Evolutionary conservation across 2,113 vertebrate species (phyloP).

Genomic region (Empidonax traillii): DNA sequence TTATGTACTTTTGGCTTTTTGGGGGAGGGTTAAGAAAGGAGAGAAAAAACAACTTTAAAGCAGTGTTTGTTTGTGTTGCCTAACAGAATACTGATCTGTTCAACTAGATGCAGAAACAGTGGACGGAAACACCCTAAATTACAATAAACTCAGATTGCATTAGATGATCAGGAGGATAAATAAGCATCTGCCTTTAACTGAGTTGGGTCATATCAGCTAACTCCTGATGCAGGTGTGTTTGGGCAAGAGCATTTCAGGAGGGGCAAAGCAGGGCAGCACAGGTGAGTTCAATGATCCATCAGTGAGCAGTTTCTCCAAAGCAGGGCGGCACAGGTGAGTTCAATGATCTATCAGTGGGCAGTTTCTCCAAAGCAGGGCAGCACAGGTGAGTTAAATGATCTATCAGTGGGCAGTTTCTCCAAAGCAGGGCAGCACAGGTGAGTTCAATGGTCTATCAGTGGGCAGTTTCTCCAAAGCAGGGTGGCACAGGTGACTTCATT

Average conservation of each 20-base stretch:
- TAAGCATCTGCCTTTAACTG: not conserved
- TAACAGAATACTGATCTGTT: not conserved
- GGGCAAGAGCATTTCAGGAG: not conserved
- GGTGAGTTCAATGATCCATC: not conserved
- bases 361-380: not conserved
- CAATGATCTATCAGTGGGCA: accelerated
- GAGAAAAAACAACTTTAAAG: slow-evolving; percentile 62
- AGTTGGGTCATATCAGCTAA: not conserved
- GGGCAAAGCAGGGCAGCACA: not conserved
- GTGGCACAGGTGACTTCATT: not conserved
- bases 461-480: not conserved
- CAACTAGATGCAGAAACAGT: not conserved
- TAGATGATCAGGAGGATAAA: not conserved
- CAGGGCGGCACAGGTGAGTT: not conserved
- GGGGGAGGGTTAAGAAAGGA: not conserved
- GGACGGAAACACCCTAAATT: not conserved
- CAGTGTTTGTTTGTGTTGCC: slow-evolving; percentile 53
- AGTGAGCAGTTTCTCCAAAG: not conserved
- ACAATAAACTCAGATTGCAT: not conserved
- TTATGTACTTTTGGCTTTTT: slow-evolving; percentile 63
- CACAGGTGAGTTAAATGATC: not conserved
- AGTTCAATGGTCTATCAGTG: accelerated
- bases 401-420: not conserved
- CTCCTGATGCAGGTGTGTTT: not conserved
- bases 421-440: not conserved